Evolutionary conservation across 2,113 vertebrate species (phyloP), one percentile per base, ranked within the genome.

Genomic region (Notothenia coriiceps): DNA sequence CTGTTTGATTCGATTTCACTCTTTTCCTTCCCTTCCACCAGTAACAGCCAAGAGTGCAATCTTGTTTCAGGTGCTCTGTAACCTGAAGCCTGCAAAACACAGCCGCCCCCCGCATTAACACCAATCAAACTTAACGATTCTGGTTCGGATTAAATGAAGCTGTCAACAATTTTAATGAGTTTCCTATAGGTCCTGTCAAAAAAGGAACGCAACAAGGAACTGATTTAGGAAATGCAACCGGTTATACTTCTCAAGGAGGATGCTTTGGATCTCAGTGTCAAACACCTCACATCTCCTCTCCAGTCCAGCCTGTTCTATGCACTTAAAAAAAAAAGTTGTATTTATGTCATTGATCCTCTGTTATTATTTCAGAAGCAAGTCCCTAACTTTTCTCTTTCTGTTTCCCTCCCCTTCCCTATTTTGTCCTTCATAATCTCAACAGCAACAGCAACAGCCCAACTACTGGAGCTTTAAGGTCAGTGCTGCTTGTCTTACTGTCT

Each of bases 391-490:
- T 77, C 61, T 78, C 47, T 67, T 29, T 70, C 44, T 82, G 7
- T 82, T 20, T 83, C 68, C 56, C 40, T 85, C 56, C 25, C 35
- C 52, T 73, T 77, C 70, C 77, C 54, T 73, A 29, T 60, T 73
- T 64, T 81, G 59, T 76, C 62, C 56, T 74, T 80, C 22, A 51
- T 67, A 50, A 40, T 73, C 15, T 22, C 50, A 51, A 67, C 88
- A 94, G 94, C 95, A 98, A 96, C 88, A 94, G 94, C 95, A 98
- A 96, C 97, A 98, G 89, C 97, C 97, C 92, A 98, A 98, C 97
- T 98, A 98, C 96, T 98, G 97, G 97, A 98, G 97, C 94, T 98
- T 98, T 96, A 98, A 98, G 97, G 97, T 98, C 94, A 98, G 97
- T 97, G 95, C 74, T 91, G 77, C n/a, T n/a, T 93, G 86, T 94